phyloP scores from a whole-genome alignment of 2,113 vertebrate species.

The Onychostoma macrolepis region DNA sequence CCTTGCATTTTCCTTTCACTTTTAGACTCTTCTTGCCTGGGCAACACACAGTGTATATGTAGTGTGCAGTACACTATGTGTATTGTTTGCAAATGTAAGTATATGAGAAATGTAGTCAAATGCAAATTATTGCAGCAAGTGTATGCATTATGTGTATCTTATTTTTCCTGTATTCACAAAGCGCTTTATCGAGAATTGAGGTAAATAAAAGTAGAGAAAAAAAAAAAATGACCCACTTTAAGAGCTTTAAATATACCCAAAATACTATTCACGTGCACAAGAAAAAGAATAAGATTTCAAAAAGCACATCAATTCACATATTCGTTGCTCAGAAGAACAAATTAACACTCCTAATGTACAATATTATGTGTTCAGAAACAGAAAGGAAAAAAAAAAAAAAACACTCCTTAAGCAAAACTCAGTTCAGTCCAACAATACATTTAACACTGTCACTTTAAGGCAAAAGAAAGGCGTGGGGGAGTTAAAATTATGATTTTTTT shows the following conservation, averaged over 20 bases:
- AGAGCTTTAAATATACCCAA: not conserved
- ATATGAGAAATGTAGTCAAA: not conserved
- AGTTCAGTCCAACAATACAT: too few relatives aligned
- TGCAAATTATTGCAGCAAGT: not conserved
- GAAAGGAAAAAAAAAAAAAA: too few relatives aligned
- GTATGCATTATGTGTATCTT: not conserved
- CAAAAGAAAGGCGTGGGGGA: not conserved
- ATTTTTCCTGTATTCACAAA: too few relatives aligned
- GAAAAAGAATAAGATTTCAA: not conserved
- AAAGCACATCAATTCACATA: not conserved
- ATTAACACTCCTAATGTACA: not conserved
- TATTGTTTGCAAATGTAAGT: not conserved
- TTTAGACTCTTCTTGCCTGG: not conserved
- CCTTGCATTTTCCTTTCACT: not conserved
- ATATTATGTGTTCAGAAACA: too few relatives aligned
- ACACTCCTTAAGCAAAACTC: too few relatives aligned
- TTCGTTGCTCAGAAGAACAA: not conserved
- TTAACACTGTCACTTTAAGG: not conserved
- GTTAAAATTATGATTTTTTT: not conserved
- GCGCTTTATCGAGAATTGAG: not conserved
- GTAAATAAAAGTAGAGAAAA: not conserved
- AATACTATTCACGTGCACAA: not conserved
- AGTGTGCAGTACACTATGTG: not conserved
- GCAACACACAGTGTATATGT: not conserved
- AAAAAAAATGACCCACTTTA: not conserved